Base-by-base conservation (phyloP, 2,888 invertebrate genomes). In the Drosophila mayaguana region DNA sequence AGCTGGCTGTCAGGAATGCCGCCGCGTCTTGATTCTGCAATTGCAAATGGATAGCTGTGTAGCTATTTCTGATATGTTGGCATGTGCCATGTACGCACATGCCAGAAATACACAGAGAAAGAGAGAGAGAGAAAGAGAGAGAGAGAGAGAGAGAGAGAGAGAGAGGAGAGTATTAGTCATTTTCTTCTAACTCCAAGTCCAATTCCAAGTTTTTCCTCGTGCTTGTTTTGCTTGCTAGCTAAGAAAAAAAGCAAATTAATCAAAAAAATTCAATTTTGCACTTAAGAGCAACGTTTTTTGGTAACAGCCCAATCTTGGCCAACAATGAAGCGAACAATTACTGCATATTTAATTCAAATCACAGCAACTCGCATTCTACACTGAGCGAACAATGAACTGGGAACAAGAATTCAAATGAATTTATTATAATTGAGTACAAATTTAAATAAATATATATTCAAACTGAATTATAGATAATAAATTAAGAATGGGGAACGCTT, bases 291-390 rank as follows among this genome's bases (percentile, higher is more conserved):
- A 72, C 72, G 74, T 50, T 73, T 77, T 80, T 73, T 73, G 76
- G 45, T 71, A 68, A 57, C 69, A 60, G 75, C 56, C 63, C 67
- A 82, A 85, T 88, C 84, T 83, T 86, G 86, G 66, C 75, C 78
- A 83, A 84, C 86, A 86, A 88, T 80, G 78, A 88, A 83, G 66
- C 74, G 61, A 61, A 65, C 78, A 84, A 86, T 84, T 88, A 88
- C 77, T 79, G 88, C 80, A 88, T 88, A 88, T 75, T 76, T 72
- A 83, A 83, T 85, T 50, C 50, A 34, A 50, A 50, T 50, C 48
- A 32, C 48, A 50, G 71, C 60, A 51, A 62, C 66, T 28, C 45
- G 22, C 38, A 25, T 8, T 18, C 18, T 56, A 63, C 76, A 78
- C 76, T 59, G 74, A n/a, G 34, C 57, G 48, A 55, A 73, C n/a